These are phyloP conservation scores for Metellina segmentata DNA, from an alignment of 2,888 invertebrate species.

Conservation along the genomic window DNA sequence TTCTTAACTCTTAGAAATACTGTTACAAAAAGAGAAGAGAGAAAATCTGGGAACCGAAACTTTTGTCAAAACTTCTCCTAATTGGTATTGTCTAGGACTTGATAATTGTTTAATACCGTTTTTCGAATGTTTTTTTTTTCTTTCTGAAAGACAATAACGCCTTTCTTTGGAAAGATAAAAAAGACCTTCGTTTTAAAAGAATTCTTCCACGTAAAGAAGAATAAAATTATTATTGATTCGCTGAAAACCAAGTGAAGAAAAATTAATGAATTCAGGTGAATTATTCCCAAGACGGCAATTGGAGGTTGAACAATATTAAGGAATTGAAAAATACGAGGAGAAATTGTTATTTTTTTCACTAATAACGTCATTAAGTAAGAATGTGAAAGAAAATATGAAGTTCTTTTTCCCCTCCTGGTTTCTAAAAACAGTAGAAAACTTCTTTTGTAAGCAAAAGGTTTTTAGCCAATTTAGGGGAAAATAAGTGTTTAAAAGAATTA, in stretches of 20 bases:
- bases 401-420: constrained; percentile 3
- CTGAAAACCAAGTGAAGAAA: constrained; percentile 22
- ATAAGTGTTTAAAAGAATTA: constrained; percentile 17
- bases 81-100: constrained; percentile 19
- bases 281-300: constrained; percentile 57
- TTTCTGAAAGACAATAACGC: constrained; percentile 10
- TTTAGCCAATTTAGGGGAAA: constrained; percentile 41
- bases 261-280: constrained; percentile 56
- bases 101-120: constrained; percentile 43
- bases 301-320: constrained; percentile 42
- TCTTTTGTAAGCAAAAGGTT: constrained; percentile 4
- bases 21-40: not conserved
- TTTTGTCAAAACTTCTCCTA: constrained; percentile 11
- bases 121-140: not conserved
- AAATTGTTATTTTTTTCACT: constrained; percentile 35
- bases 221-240: constrained; percentile 21
- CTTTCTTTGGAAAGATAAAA: not conserved
- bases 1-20: not conserved
- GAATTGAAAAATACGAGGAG: constrained; percentile 9
- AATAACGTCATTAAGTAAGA: constrained; percentile 58
- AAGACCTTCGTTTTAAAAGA: not conserved
- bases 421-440: not conserved
- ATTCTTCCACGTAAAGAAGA: constrained; percentile 1
- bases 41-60: not conserved
- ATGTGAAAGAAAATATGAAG: constrained; percentile 1